Conservation (phyloP, 30 jellyfish, hydroid and myxozoan species). For the Turritopsis dohrnii region DNA sequence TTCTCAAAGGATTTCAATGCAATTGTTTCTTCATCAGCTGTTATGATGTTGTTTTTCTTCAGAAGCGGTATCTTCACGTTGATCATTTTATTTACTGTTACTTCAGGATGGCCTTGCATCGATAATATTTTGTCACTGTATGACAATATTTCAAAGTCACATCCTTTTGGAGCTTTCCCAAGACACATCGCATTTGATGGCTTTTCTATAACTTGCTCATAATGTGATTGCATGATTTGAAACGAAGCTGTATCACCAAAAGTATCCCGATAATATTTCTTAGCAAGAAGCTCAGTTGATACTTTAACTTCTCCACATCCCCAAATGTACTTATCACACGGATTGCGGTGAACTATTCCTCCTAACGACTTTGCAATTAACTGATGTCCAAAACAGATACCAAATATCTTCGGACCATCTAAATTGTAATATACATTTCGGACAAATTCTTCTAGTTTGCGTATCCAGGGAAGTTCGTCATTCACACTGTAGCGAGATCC, state of each 20-base stretch:
- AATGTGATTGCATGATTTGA: conserved; percentile 57
- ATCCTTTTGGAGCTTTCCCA: conserved; percentile 40
- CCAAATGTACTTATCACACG: conserved; percentile 50
- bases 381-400: conserved; percentile 78
- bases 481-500: conserved; percentile 72
- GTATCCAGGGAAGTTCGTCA: conserved; percentile 58
- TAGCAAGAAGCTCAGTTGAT: conserved; percentile 8
- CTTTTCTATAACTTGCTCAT: conserved; percentile 42
- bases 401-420: conserved; percentile 36
- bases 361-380: conserved; percentile 71
- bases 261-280: conserved; percentile 6
- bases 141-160: conserved; percentile 57
- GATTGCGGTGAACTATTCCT: conserved; percentile 53
- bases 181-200: conserved; percentile 43
- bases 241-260: conserved; percentile 8
- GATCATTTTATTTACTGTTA: neutral
- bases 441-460: conserved; percentile 43
- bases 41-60: neutral
- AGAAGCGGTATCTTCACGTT: neutral
- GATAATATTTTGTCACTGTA: conserved; percentile 44
- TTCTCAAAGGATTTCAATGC: neutral
- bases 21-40: neutral
- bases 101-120: conserved; percentile 78
- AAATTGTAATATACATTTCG: conserved; percentile 7
- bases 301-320: conserved; percentile 44